Base-by-base conservation (phyloP, 2,888 invertebrate species). In the Coelopa pilipes region DNA sequence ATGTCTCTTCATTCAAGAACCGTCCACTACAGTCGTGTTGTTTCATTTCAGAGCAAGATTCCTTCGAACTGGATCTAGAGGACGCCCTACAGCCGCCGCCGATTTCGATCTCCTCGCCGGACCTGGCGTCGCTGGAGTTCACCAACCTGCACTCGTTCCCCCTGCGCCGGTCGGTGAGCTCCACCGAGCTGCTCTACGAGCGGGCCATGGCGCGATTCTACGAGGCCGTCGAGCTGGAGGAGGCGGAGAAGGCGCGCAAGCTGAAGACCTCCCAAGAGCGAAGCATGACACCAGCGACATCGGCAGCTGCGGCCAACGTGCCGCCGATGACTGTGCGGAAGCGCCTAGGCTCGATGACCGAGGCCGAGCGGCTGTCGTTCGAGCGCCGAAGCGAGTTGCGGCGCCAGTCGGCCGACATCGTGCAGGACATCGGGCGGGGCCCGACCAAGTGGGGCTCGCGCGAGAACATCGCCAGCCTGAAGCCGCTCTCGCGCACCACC, bases 151-250 rank as follows among this genome's bases (percentile, higher is more conserved):
- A 90, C 65, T 87, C 88, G 1, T 87, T 86, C 59, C 87, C 87
- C 7, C 87, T 95, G 50, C 90, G 93, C 46, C 90, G 92, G 79
- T 93, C 94, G 0, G 93, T 93, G 45, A 95, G 95, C 82, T 95
- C 95, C 2, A 93, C 94, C 0, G 95, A 95, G 84, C 89, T 96
- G 7, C 89, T 96, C 0, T 94, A 94, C 84, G 95, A 95, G 84
- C 90, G 92, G 62, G 93, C 94, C 13, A 94, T 95, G 93, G 93
- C 93, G 11, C 89, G 95, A 55, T 93, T 95, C 84, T 94, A 94
- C 83, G 91, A 93, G 85, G 94, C 93, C 12, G 92, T 93, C 3
- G 92, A 92, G 72, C 90, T 93, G 79, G 93, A 94, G 84, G 93
- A 95, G 85, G 90, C 91, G 21, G 91, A 92, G 81, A 89, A 85